Evolutionary conservation across 2,113 vertebrate genomes (phyloP).

Genomic region (Datnioides undecimradiatus): DNA sequence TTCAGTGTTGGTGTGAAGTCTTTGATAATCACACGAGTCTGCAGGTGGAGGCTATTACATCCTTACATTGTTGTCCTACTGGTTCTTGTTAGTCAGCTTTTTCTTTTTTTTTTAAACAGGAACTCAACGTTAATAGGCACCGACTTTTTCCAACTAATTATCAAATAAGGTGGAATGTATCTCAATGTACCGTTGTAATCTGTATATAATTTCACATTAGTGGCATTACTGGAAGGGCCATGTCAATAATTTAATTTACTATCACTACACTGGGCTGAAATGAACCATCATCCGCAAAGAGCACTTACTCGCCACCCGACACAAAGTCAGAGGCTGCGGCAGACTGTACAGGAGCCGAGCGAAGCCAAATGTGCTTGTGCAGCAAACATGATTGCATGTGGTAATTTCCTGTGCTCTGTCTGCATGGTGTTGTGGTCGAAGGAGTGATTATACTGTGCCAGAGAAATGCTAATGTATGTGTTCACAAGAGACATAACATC

Average conservation of each 20-base stretch:
- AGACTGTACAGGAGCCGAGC: constrained; percentile 63
- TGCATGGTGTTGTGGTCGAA: constrained; percentile 77
- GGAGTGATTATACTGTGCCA: constrained; percentile 79
- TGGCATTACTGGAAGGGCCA: constrained; percentile 15
- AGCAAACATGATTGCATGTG: constrained; percentile 77
- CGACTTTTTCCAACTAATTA: constrained; percentile 10
- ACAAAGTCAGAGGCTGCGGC: constrained; percentile 48
- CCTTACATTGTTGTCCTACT: constrained; percentile 5
- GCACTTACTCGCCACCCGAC: constrained; percentile 34
- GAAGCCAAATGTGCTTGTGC: constrained; percentile 70
- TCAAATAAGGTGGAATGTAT: background rate
- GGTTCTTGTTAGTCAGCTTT: too few species aligned
- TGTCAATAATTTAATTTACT: constrained; percentile 18
- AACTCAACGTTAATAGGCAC: background rate
- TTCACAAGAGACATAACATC: constrained; percentile 81
- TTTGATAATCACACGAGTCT: constrained; percentile 27
- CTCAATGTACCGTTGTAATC: background rate
- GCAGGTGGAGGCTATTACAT: background rate
- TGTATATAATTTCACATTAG: constrained; percentile 14
- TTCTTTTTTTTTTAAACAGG: too few species aligned
- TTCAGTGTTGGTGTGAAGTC: constrained; percentile 14
- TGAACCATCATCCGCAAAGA: constrained; percentile 26
- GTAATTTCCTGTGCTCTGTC: constrained; percentile 79
- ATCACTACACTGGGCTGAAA: background rate
- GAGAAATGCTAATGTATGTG: constrained; percentile 81